Base-by-base conservation (phyloP, 2,888 invertebrate species). In the Lithosia quadra region DNA sequence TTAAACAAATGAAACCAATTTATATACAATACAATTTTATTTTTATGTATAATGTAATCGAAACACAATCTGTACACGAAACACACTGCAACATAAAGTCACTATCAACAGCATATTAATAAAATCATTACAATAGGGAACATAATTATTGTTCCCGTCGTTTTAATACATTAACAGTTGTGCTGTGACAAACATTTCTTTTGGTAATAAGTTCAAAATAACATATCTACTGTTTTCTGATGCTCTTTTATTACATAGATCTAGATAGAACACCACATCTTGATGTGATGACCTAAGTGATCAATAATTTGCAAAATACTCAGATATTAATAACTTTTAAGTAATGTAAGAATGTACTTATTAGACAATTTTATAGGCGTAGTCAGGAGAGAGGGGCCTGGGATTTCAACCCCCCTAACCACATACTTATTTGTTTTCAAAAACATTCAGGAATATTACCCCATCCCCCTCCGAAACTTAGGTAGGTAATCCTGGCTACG, bases 21-120 rank as follows among this genome's bases (percentile, higher is more conserved):
- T 28, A 53, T 75, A 71, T 76, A 74, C 63, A 76, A 76, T 82
- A 82, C 76, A 76, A 76, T 82, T 82, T 81, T 58, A 72, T 55
- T 81, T 81, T 77, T 73, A 79, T 79, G 79, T 77, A 78, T 76
- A 77, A 64, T 57, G 34, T 24, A 64, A 69, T 75, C 49, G 71
- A 79, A 82, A 75, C 71, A 76, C 36, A 80, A 74, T 73, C 71
- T 73, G 75, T 81, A 81, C 77, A 79, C 43, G 34, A 65, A 68
- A 76, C 68, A 72, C 67, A 74, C 61, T 57, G 72, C 73, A 74
- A 81, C 69, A 68, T 33, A 81, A 72, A 73, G 1, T 63, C 13
- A 53, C 63, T 63, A 70, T 66, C 22, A 34, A 63, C 21, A 71
- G 73, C 71, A 69, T 65, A 71, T 62, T 73, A 67, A 74, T 68